Conservation (phyloP, 2,797 vertebrate genomes). For the Phoeniculus purpureus region DNA sequence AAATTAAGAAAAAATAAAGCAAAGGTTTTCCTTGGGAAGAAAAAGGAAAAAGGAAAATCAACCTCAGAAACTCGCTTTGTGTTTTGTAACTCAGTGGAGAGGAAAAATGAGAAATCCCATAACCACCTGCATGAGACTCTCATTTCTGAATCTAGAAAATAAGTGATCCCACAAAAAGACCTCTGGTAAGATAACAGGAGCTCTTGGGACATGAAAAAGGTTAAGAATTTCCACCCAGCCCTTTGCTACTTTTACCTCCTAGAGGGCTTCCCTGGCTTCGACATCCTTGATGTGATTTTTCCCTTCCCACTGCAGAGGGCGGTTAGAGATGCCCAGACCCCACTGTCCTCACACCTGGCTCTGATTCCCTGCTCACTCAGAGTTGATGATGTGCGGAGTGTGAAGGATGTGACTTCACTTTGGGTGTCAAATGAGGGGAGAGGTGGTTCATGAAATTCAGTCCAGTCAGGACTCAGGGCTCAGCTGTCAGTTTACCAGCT, state of each 20-base stretch:
- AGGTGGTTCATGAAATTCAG: not conserved
- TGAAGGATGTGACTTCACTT: not conserved
- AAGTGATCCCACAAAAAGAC: not conserved
- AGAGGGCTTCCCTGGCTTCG: not conserved
- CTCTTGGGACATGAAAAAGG: not conserved
- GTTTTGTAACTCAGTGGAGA: not conserved
- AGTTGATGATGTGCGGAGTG: not conserved
- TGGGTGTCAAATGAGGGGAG: not conserved
- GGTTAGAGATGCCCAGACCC: not conserved
- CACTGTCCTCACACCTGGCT: not conserved
- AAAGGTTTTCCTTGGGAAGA: conserved; percentile 6
- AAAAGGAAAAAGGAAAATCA: not conserved
- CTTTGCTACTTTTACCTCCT: not conserved
- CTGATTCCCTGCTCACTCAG: fast-evolving
- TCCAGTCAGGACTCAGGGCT: not conserved
- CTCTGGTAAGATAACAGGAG: not conserved
- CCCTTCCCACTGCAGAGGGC: not conserved
- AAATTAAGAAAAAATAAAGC: conserved; percentile 45
- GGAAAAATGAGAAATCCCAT: not conserved
- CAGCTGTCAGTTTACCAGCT: not conserved
- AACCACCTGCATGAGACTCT: not conserved
- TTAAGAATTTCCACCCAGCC: not conserved
- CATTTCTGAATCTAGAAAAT: not conserved
- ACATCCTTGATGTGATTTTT: not conserved
- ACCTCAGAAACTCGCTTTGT: not conserved